Evolutionary conservation across 2,888 invertebrate species (phyloP).

Genomic region (Hyles lineata): DNA sequence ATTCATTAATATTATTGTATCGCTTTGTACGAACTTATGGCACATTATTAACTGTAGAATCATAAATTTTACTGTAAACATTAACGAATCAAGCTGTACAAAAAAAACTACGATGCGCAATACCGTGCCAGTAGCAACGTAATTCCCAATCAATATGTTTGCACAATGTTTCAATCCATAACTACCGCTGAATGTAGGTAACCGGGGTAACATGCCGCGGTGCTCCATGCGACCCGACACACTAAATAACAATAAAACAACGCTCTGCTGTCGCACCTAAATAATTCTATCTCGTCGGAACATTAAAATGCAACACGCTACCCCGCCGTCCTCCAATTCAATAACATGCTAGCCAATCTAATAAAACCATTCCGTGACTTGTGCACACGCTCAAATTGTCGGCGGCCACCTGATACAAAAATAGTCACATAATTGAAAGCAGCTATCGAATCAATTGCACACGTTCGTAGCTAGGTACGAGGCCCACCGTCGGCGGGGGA

Average conservation of each 20-base stretch:
- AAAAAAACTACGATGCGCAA: background rate
- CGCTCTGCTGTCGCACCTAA: background rate
- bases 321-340: background rate
- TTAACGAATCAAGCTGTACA: too few relatives aligned
- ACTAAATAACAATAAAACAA: background rate
- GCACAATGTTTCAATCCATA: background rate
- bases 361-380: conserved; percentile 35
- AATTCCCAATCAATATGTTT: conserved; percentile 16
- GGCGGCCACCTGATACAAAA: conserved; percentile 35
- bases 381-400: background rate
- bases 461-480: conserved; percentile 27
- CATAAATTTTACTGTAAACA: too few relatives aligned
- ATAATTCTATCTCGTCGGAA: background rate
- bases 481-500: conserved; percentile 36
- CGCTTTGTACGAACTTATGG: too few relatives aligned
- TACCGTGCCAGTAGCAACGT: background rate
- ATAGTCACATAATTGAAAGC: conserved; percentile 43
- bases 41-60: too few relatives aligned
- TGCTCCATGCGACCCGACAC: background rate
- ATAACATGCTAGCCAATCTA: background rate
- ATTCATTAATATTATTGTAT: too few relatives aligned
- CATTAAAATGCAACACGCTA: background rate
- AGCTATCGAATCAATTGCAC: conserved; percentile 46
- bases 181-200: conserved; percentile 10
- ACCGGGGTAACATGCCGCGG: background rate